A percentile compares a stretch with the other conserved stretches of the same genome.
phyloP scores from a whole-genome alignment of 2,113 vertebrate species.

The human region GRCh38 chr7:82681001-82681500 shows the following conservation, averaged over 20 bases:
- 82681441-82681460: not conserved
- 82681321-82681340: slow-evolving; percentile 8
- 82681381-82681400: not conserved
- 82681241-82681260: not conserved
- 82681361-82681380: slow-evolving; percentile 3
- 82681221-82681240: not conserved
- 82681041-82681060: not conserved
- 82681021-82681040: not conserved
- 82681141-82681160: not conserved
- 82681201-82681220: not conserved
- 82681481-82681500: not conserved
- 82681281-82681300: not conserved
- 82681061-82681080: not conserved
- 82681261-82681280: not conserved
- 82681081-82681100: not conserved
- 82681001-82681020: not conserved
- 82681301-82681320: not conserved
- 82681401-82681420: not conserved
- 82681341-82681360: not conserved
- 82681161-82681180: not conserved
- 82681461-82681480: not conserved
- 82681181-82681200: not conserved
- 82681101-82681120: not conserved
- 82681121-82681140: not conserved
- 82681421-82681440: not conserved